Evolutionary conservation across 1,140 invertebrate species (phyloP).

Genomic region (Pogonognathellus flavescens): DNA sequence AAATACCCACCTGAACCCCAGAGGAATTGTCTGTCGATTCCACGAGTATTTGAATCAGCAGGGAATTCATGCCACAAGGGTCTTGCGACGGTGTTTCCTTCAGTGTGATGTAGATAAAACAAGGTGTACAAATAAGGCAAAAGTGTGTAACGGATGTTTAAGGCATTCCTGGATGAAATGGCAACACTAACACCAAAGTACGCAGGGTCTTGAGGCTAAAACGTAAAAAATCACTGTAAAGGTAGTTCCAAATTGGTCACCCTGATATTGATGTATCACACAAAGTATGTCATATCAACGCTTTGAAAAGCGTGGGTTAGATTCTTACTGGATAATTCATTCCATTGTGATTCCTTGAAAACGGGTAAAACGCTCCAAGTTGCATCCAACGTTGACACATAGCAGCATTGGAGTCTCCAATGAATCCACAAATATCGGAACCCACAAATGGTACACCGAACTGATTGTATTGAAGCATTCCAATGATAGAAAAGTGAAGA

Average conservation of each 20-base stretch:
- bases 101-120: conserved; percentile 69
- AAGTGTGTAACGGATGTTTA: conserved; percentile 71
- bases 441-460: conserved; percentile 74
- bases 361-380: conserved; percentile 72
- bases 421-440: conserved; percentile 76
- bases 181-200: conserved; percentile 66
- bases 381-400: conserved; percentile 71
- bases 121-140: conserved; percentile 73
- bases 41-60: conserved; percentile 16
- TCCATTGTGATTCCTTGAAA: conserved; percentile 67
- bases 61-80: conserved; percentile 67
- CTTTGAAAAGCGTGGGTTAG: too few relatives aligned
- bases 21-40: conserved; percentile 55
- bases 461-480: conserved; percentile 69
- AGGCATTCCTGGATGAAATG: conserved; percentile 67
- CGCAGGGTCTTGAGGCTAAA: conserved; percentile 68
- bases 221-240: too few relatives aligned
- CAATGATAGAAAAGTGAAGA: conserved; percentile 69
- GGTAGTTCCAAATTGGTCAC: too few relatives aligned
- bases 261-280: too few relatives aligned
- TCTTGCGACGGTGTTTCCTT: conserved; percentile 67
- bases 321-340: background rate
- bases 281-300: too few relatives aligned
- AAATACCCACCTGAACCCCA: conserved; percentile 58
- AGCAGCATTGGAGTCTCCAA: conserved; percentile 69